Conservation (phyloP, 2,888 invertebrate genomes). For the Stenichneumon culpator region DNA sequence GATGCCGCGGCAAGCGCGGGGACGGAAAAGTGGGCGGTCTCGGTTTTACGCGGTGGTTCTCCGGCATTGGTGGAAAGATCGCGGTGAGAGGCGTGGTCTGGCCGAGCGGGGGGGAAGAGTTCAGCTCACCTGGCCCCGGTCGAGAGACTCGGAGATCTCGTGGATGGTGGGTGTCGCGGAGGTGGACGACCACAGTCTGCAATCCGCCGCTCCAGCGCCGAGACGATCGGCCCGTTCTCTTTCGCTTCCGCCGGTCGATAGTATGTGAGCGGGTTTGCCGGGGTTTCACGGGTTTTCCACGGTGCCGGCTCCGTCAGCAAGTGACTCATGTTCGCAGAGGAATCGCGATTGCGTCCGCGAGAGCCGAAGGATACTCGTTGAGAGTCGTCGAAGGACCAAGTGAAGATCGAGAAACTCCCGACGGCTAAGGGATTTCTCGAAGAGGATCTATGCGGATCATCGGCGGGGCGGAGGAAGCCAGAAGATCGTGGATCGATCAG, state of each 20-base stretch:
- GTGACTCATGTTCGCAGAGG: background rate
- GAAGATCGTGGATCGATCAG: background rate
- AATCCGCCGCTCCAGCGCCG: conserved; percentile 80
- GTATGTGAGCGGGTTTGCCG: conserved; percentile 54
- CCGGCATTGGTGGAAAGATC: conserved; percentile 41
- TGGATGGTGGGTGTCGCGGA: conserved; percentile 72
- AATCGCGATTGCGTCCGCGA: conserved; percentile 1
- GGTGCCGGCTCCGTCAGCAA: conserved; percentile 5
- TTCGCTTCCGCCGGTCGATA: conserved; percentile 71
- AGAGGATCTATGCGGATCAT: conserved; percentile 32
- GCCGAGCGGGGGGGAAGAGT: conserved; percentile 20
- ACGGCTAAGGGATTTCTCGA: conserved; percentile 37
- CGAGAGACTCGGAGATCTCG: conserved; percentile 24
- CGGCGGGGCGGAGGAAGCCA: background rate
- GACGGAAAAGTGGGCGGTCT: conserved; percentile 53
- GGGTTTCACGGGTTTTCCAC: background rate
- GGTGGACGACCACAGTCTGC: conserved; percentile 81
- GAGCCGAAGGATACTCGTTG: background rate
- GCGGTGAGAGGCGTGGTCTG: conserved; percentile 55
- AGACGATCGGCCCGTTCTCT: conserved; percentile 74
- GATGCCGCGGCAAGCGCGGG: conserved; percentile 56
- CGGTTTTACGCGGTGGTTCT: background rate
- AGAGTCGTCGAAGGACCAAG: background rate
- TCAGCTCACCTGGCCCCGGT: conserved; percentile 63
- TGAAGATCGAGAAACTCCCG: conserved; percentile 34